Evolutionary conservation across 2,113 vertebrate species (phyloP).

Genomic region (Caracal caracal): DNA sequence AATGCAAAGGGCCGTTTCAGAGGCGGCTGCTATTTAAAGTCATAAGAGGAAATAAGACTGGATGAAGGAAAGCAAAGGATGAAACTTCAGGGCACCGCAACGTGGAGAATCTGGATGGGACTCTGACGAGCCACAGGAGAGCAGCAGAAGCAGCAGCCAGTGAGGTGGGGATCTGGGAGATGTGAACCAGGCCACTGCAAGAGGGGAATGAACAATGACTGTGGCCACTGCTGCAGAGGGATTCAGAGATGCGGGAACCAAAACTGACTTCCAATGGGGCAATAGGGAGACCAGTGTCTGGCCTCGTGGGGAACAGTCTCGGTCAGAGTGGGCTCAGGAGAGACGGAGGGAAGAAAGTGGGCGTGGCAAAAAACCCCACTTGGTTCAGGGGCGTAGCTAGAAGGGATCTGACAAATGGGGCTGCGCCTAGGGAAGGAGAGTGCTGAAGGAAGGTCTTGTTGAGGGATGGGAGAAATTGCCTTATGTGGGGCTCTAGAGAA

Average conservation of each 20-base stretch:
- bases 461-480: not conserved
- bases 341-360: not conserved
- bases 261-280: not conserved
- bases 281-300: not conserved
- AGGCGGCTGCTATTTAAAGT: not conserved
- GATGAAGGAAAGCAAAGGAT: not conserved
- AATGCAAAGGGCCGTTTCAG: not conserved
- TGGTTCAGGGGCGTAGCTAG: not conserved
- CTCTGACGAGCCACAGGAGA: not conserved
- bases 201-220: not conserved
- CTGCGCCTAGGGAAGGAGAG: not conserved
- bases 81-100: not conserved
- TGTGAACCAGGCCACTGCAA: not conserved
- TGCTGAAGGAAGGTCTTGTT: not conserved
- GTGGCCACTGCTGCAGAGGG: rapidly evolving
- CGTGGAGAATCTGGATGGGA: not conserved
- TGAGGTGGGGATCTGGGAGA: not conserved
- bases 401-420: not conserved
- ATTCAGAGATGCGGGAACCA: not conserved
- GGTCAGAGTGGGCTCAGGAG: not conserved
- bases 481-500: not conserved
- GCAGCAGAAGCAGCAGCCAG: not conserved
- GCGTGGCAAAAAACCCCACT: not conserved
- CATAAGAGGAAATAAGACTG: not conserved
- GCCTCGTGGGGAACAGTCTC: not conserved